Percentiles rank a stretch among this genome's conserved stretches.
These are phyloP conservation scores for Phrynocephalus vlangalii DNA, from an alignment of 2,797 vertebrate genomes.

Conservation along the genomic window DNA sequence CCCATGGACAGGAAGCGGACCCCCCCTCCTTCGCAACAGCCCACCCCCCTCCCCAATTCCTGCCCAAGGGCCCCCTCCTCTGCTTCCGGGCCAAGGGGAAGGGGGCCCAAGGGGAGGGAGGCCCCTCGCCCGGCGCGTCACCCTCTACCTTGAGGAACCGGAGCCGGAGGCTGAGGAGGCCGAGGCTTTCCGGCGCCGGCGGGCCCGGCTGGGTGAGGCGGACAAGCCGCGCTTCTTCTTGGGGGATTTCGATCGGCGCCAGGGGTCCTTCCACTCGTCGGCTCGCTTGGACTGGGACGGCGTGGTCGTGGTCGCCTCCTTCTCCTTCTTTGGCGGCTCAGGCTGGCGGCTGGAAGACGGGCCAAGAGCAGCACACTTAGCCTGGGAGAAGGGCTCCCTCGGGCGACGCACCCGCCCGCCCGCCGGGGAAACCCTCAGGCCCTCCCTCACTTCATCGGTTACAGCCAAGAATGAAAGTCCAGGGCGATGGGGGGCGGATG, in stretches of 20 bases:
- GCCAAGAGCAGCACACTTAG: not conserved
- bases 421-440: too few species aligned
- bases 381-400: too few species aligned
- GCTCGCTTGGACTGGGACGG: constrained; percentile 86
- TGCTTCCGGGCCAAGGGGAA: not conserved
- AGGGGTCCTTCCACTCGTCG: constrained; percentile 98
- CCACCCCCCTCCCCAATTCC: too few species aligned
- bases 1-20: not conserved
- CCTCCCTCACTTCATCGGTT: not conserved
- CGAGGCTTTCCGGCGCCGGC: constrained; percentile 88
- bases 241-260: constrained; percentile 97
- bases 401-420: not conserved
- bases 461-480: too few species aligned
- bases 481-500: not conserved
- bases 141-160: constrained; percentile 90
- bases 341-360: constrained; percentile 83
- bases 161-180: constrained; percentile 93
- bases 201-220: constrained; percentile 87
- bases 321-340: constrained; percentile 86
- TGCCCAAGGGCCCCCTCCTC: too few species aligned
- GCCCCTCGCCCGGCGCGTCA: fast-evolving
- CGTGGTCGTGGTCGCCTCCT: constrained; percentile 71
- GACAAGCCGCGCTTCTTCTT: constrained; percentile 87
- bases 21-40: too few species aligned
- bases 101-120: not conserved